Evolutionary conservation across 2,888 invertebrate genomes (phyloP), one percentile per base, ranked within the genome.

Genomic region (Lycophotia porphyrea): DNA sequence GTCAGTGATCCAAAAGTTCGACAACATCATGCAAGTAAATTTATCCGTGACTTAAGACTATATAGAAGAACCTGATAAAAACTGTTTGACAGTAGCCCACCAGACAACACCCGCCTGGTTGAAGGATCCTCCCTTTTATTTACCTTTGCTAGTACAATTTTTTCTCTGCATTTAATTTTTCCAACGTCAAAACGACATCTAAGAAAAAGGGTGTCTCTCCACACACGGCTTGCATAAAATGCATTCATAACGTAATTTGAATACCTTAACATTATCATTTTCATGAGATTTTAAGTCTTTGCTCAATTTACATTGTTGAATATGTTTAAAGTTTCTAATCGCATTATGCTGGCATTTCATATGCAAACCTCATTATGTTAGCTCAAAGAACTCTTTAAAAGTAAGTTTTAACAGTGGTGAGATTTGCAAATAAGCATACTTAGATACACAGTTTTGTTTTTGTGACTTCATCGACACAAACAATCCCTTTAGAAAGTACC

Each of bases 241-340:
- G 69, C 76, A 72, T 66, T 68, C 58, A 81, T 47, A 39, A 42
- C 15, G 52, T 58, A 72, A 83, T 84, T 77, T 71, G 61, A 80
- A 80, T 84, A 84, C 61, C 34, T 71, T 42, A 60, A 49, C 31
- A 80, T 74, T 61, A 79, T 61, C 42, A 83, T 82, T 71, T 83
- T 79, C 47, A 83, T 83, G 64, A 79, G 74, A 66, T 81, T 73
- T 70, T 74, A 70, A 72, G 73, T 60, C 49, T 47, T 9, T 36
- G 3, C 68, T 60, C 34, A 63, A 61, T 82, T 84, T 74, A 65
- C 82, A 84, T 82, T 71, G 77, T 77, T 71, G 82, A 68, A 82
- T 80, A 77, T 61, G 61, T 71, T 65, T 39, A 77, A 84, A 81
- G 58, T 71, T 71, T 39, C 34, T 84, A 84, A 83, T 77, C 58